These are phyloP conservation scores for Sarotherodon lohbergeri DNA, from an alignment of 2,113 vertebrate species.

Conservation along the genomic window DNA sequence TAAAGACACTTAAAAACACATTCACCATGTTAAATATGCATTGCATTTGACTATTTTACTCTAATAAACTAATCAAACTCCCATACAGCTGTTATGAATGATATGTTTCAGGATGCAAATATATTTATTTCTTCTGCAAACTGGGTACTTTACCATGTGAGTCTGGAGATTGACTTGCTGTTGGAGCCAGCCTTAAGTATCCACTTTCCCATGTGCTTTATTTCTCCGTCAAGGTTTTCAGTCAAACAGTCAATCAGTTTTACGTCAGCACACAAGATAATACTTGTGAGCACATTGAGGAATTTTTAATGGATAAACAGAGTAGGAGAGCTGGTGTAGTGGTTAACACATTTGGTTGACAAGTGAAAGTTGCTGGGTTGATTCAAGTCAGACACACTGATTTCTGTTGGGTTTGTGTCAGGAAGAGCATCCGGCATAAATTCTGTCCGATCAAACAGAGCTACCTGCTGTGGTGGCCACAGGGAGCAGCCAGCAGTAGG, in stretches of 20 bases:
- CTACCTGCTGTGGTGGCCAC: background rate
- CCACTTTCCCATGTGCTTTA: rapidly evolving
- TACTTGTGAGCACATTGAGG: background rate
- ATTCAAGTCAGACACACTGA: background rate
- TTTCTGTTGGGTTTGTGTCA: background rate
- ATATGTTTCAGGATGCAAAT: background rate
- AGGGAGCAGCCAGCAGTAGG: background rate
- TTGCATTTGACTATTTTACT: background rate
- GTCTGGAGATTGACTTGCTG: background rate
- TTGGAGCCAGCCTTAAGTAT: background rate
- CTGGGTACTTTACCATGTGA: background rate
- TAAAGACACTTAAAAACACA: background rate
- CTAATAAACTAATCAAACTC: background rate
- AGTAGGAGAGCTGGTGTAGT: background rate
- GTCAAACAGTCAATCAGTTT: background rate
- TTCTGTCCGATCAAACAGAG: background rate
- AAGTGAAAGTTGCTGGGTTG: background rate
- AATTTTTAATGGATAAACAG: background rate
- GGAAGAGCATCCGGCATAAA: background rate
- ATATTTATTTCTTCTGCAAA: background rate
- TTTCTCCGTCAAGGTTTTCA: background rate
- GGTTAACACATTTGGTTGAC: background rate
- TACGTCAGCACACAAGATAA: background rate
- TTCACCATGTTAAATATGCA: background rate
- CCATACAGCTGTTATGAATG: background rate